Percentiles rank a stretch among this genome's conserved stretches.
Conservation (phyloP, 2,888 invertebrate genomes). For the Sinopyrophorus schimmeli region DNA sequence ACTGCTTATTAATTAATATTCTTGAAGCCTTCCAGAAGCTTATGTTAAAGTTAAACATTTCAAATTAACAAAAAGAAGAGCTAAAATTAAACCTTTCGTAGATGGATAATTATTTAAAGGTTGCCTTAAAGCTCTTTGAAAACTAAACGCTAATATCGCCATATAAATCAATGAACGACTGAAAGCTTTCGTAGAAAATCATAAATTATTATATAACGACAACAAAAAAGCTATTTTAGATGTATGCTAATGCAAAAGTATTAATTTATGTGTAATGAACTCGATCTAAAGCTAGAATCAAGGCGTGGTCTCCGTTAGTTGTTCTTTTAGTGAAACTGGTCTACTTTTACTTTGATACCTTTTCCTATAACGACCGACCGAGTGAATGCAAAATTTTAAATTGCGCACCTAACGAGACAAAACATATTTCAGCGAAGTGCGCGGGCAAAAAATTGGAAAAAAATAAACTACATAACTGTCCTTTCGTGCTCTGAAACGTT, state of each 20-base stretch:
- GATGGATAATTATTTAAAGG: too few relatives aligned
- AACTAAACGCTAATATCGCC: too few relatives aligned
- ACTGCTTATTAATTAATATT: too few relatives aligned
- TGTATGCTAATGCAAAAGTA: not conserved
- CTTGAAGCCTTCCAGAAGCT: too few relatives aligned
- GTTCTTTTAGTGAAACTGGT: constrained; percentile 32
- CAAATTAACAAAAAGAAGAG: too few relatives aligned
- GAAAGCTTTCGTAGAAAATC: not conserved
- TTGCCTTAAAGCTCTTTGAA: too few relatives aligned
- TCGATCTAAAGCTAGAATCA: constrained; percentile 15
- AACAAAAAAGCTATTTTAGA: not conserved
- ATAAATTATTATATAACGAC: not conserved
- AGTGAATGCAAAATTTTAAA: constrained; percentile 15
- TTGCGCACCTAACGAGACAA: not conserved
- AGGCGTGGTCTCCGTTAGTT: constrained; percentile 23
- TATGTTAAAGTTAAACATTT: too few relatives aligned
- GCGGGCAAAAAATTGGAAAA: too few relatives aligned
- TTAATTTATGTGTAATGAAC: not conserved
- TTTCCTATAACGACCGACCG: constrained; percentile 4
- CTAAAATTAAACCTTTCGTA: too few relatives aligned
- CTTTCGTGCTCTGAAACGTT: too few relatives aligned
- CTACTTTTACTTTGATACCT: constrained; percentile 33
- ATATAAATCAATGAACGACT: too few relatives aligned
- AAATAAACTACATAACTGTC: too few relatives aligned
- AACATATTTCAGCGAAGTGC: not conserved